These are phyloP conservation scores for Stenolophus ochropezus DNA, from an alignment of 2,888 invertebrate genomes.

Conservation along the genomic window DNA sequence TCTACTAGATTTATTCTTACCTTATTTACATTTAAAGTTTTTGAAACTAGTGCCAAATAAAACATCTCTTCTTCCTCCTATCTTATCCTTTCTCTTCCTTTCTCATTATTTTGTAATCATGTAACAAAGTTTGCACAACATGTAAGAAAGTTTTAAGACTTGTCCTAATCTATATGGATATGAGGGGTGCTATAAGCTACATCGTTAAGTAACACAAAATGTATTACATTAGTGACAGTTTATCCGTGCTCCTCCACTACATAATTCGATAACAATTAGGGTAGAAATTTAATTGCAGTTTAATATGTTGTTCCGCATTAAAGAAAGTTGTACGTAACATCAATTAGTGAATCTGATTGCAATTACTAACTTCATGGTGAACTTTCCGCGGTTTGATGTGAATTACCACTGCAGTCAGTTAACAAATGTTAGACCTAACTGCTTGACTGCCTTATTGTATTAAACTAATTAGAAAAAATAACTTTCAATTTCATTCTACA, in stretches of 20 bases:
- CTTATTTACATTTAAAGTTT: no score
- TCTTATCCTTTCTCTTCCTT: not conserved
- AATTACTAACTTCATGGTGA: conserved; percentile 1
- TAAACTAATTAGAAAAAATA: no score
- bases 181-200: not conserved
- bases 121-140: not conserved
- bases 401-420: not conserved
- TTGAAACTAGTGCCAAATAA: no score
- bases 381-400: not conserved
- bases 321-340: conserved; percentile 34
- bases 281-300: conserved; percentile 40
- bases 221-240: conserved; percentile 11
- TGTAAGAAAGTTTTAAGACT: conserved; percentile 1
- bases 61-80: not conserved
- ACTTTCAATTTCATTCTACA: no score
- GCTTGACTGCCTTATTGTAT: no score
- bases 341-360: conserved; percentile 28
- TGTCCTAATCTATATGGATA: conserved; percentile 3
- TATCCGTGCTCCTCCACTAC: not conserved
- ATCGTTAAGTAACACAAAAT: not conserved
- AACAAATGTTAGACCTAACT: no score
- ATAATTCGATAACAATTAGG: conserved; percentile 42
- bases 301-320: conserved; percentile 40
- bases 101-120: not conserved
- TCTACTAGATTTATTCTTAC: no score